Evolutionary conservation across 1,140 invertebrate genomes (phyloP).

Genomic region (Brachionus manjavacas): DNA sequence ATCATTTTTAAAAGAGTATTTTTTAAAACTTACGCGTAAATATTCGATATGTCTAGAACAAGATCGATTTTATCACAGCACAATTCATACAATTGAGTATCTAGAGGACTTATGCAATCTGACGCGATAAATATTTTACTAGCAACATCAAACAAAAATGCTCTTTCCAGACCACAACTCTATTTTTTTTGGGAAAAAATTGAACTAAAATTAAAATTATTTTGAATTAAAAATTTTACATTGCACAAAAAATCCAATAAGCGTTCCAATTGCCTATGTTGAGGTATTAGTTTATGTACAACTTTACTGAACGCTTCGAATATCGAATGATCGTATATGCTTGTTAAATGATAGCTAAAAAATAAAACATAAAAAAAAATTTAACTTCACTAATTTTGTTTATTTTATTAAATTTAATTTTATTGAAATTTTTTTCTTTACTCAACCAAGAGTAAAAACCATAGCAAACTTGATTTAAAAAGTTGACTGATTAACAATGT

Average conservation of each 20-base stretch:
- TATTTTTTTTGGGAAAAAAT: slow-evolving; percentile 54
- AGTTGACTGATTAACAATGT: too few species aligned
- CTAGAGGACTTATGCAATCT: background rate
- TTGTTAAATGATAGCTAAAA: slow-evolving; percentile 72
- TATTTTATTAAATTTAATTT: too few species aligned
- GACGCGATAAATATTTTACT: slow-evolving; percentile 99
- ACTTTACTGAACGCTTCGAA: slow-evolving; percentile 99
- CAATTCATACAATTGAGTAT: slow-evolving; percentile 33
- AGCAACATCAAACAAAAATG: slow-evolving; percentile 94
- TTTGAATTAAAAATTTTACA: background rate
- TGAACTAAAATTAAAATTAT: slow-evolving; percentile 38
- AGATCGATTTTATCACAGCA: slow-evolving; percentile 42
- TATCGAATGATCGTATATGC: slow-evolving; percentile 99
- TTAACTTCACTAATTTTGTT: too few species aligned
- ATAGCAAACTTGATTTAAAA: too few species aligned
- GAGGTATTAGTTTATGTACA: slow-evolving; percentile 96
- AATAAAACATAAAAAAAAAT: background rate
- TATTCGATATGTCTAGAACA: slow-evolving; percentile 6
- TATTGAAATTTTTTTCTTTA: too few species aligned
- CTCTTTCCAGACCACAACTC: slow-evolving; percentile 97
- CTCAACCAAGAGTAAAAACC: too few species aligned
- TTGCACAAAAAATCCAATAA: slow-evolving; percentile 69
- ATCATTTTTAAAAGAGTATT: too few species aligned
- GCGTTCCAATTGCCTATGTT: slow-evolving; percentile 92
- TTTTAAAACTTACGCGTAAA: slow-evolving; percentile 9